Conservation (phyloP, 2,113 vertebrate species). For the Candoia aspera region DNA sequence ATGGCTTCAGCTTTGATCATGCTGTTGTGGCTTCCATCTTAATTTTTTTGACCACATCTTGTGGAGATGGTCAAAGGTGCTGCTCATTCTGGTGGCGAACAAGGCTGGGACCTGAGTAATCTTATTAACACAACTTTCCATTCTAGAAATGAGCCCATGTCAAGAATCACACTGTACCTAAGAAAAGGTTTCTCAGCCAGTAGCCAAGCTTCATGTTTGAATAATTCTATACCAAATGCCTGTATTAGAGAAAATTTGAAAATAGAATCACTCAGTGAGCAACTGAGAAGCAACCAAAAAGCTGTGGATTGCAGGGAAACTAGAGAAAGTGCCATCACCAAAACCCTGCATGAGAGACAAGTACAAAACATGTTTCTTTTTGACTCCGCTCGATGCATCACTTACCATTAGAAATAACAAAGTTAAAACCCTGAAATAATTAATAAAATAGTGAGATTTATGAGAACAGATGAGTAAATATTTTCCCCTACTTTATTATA, state of each 20-base stretch:
- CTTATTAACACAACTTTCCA: neutral
- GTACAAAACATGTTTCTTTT: neutral
- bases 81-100: neutral
- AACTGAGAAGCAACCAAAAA: neutral
- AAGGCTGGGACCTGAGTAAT: neutral
- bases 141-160: neutral
- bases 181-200: neutral
- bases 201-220: neutral
- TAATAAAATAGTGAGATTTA: neutral
- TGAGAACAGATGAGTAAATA: neutral
- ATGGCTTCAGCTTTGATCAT: too few relatives aligned
- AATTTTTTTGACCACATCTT: neutral
- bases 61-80: too few relatives aligned
- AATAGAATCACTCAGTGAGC: neutral
- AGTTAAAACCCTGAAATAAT: slow-evolving; percentile 29
- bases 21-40: neutral
- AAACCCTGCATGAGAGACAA: slow-evolving; percentile 12
- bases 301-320: neutral
- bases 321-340: neutral
- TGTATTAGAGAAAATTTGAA: neutral
- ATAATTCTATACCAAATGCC: neutral
- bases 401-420: slow-evolving; percentile 22
- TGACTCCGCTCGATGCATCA: slow-evolving; percentile 15
- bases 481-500: neutral
- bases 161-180: neutral